These are phyloP conservation scores for Rhinoptilus africanus DNA, from an alignment of 2,113 vertebrate species.

Conservation along the genomic window DNA sequence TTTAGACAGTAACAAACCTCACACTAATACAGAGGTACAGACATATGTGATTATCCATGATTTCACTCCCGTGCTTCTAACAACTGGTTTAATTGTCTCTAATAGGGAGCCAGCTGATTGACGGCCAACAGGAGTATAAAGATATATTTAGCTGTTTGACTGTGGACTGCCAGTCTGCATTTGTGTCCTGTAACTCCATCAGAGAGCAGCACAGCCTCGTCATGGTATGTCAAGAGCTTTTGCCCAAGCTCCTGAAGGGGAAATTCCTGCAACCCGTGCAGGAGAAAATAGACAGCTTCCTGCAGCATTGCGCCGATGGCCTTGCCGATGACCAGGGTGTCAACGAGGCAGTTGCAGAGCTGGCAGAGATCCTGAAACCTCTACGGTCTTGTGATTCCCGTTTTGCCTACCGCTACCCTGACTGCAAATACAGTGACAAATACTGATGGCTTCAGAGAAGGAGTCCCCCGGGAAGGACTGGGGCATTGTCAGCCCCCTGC, in stretches of 20 bases:
- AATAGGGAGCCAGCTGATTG: slow-evolving; percentile 57
- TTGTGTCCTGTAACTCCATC: slow-evolving; percentile 72
- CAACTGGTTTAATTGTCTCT: neutral
- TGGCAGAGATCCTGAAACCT: slow-evolving; percentile 72
- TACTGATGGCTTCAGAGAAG: neutral
- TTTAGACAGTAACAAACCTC: neutral
- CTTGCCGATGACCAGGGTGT: neutral
- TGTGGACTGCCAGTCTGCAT: slow-evolving; percentile 57
- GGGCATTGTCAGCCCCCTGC: neutral
- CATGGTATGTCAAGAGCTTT: slow-evolving; percentile 75
- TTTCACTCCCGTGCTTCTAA: neutral
- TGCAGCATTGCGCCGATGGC: slow-evolving; percentile 57
- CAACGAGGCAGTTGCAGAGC: neutral
- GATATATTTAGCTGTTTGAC: slow-evolving; percentile 84
- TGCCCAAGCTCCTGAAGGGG: slow-evolving; percentile 72
- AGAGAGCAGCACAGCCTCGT: slow-evolving; percentile 71
- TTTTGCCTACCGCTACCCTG: slow-evolving; percentile 84
- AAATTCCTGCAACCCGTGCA: slow-evolving; percentile 58
- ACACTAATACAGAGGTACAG: neutral
- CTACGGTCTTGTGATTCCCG: slow-evolving; percentile 75
- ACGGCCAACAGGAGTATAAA: slow-evolving; percentile 16
- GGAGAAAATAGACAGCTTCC: slow-evolving; percentile 55
- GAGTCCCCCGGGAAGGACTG: neutral
- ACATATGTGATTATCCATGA: neutral
- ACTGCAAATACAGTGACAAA: slow-evolving; percentile 80